These are phyloP conservation scores for Gortyna flavago DNA, from an alignment of 2,888 invertebrate species.

Conservation along the genomic window DNA sequence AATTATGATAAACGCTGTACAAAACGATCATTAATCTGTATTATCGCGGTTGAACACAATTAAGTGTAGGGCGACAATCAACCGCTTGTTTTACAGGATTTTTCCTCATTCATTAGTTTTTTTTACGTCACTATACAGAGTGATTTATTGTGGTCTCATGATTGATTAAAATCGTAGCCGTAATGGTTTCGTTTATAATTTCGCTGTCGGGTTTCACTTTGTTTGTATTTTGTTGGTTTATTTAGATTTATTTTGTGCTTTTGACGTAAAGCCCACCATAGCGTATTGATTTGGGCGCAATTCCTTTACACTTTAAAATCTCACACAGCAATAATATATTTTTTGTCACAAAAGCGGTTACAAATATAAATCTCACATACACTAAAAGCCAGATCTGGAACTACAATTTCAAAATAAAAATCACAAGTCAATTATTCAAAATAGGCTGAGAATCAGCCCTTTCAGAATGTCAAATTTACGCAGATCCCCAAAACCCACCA, in stretches of 20 bases:
- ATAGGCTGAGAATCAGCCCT: not conserved
- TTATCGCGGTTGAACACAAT: constrained; percentile 72
- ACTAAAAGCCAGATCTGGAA: not conserved
- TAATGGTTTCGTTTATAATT: constrained; percentile 52
- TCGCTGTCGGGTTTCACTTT: constrained; percentile 28
- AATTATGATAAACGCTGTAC: constrained; percentile 66
- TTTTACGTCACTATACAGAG: constrained; percentile 39
- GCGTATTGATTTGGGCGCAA: not conserved
- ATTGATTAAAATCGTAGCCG: constrained; percentile 59
- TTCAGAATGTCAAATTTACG: not conserved
- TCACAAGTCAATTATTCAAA: not conserved
- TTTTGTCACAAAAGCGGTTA: not conserved
- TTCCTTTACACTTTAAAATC: not conserved
- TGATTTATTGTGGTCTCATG: constrained; percentile 56
- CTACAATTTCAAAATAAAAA: not conserved
- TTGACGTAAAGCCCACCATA: not conserved
- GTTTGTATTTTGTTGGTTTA: constrained; percentile 31
- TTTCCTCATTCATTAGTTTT: constrained; percentile 63
- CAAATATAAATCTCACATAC: not conserved
- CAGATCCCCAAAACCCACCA: not conserved
- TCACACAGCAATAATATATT: not conserved
- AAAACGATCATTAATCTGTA: constrained; percentile 73
- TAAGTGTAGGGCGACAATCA: constrained; percentile 69
- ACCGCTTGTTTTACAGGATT: constrained; percentile 62
- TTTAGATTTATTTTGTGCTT: constrained; percentile 11